Conservation (phyloP, 2,113 vertebrate genomes). For the Rhynchomys soricoides region DNA sequence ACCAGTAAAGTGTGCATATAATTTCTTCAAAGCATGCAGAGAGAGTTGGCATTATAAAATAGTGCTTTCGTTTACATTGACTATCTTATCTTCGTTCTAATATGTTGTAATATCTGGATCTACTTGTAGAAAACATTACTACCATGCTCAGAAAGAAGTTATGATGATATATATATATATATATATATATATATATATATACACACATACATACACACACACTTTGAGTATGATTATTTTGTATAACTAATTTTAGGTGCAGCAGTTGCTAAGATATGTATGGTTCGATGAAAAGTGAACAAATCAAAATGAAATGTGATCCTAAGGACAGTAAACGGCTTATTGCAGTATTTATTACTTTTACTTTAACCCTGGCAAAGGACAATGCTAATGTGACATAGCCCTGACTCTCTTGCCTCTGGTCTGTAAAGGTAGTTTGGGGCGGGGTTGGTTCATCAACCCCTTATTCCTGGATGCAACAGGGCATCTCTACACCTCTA, state of each 20-base stretch:
- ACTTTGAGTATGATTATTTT: background rate
- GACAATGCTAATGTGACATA: background rate
- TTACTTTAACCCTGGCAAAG: background rate
- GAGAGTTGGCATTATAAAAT: constrained; percentile 64
- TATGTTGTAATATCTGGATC: constrained; percentile 39
- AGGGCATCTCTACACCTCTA: no score
- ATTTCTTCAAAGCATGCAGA: constrained; percentile 46
- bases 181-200: no score
- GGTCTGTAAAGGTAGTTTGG: no score
- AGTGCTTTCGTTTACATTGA: constrained; percentile 41
- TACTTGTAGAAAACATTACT: background rate
- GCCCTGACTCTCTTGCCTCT: background rate
- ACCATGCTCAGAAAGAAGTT: constrained; percentile 21
- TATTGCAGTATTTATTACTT: background rate
- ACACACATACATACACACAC: no score
- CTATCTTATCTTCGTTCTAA: constrained; percentile 44
- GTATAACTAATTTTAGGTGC: background rate
- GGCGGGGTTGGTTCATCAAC: no score
- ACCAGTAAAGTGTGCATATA: constrained; percentile 10
- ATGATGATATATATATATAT: background rate
- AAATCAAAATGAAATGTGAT: constrained; percentile 44
- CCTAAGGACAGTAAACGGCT: background rate
- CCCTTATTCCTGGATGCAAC: no score
- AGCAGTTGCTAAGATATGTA: background rate
- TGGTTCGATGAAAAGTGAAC: background rate